These are phyloP conservation scores for Hormaphis cornu DNA, from an alignment of 1,140 invertebrate genomes.

Conservation along the genomic window DNA sequence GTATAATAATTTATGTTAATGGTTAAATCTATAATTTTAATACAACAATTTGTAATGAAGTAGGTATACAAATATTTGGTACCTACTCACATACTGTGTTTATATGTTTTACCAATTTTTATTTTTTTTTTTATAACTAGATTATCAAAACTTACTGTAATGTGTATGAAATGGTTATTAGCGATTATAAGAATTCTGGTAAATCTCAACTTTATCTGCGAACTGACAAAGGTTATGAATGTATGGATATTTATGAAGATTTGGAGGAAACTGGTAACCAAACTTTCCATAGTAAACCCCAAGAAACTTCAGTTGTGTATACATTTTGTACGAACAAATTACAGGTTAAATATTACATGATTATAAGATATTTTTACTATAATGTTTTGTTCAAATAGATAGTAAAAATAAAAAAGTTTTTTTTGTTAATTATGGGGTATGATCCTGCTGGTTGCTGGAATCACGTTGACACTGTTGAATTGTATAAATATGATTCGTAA, in stretches of 20 bases:
- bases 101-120: background rate
- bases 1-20: no score
- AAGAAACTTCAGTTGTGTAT: slow-evolving; percentile 14
- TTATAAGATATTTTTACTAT: background rate
- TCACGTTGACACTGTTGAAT: no score
- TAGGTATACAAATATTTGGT: background rate
- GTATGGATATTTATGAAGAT: background rate
- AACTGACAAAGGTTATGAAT: slow-evolving; percentile 15
- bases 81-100: background rate
- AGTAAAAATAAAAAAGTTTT: no score
- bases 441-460: no score
- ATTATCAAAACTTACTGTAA: slow-evolving; percentile 8
- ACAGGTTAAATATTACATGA: background rate
- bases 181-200: background rate
- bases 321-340: slow-evolving; percentile 14
- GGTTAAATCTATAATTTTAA: no score
- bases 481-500: no score
- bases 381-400: background rate
- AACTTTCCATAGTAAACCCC: background rate
- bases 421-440: no score
- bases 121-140: background rate
- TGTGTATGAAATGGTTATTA: background rate
- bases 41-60: background rate
- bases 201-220: slow-evolving; percentile 3
- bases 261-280: background rate